Base-by-base conservation (phyloP, 2,888 invertebrate genomes). In the Euzetes globulus region DNA sequence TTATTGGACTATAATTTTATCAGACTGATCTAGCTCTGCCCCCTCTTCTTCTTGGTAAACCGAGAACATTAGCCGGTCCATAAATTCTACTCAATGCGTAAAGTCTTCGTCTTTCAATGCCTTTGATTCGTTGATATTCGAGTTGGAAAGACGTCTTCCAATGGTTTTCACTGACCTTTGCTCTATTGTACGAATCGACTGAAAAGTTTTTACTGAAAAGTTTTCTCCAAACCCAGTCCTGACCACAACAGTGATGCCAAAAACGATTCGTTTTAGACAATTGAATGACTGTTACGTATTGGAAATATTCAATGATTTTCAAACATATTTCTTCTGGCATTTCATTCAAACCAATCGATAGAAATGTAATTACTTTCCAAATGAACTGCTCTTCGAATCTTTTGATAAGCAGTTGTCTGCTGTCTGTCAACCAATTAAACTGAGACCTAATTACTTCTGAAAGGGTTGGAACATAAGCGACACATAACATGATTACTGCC, bases 281-380 rank as follows among this genome's bases (percentile, higher is more conserved):
- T 65, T 65, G 65, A n/a, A 65, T 65, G 37, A 65, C 37, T 65
- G 65, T 37, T 15, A 19, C 33, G 19, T 37, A 65, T 17, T 37
- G 65, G 37, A 65, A 19, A 65, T 65, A n/a, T 9, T 17, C 3
- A n/a, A 65, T n/a, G n/a, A 65, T 37, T 65, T 37, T 33, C 5
- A 17, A 3, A n/a, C 33, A 37, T 1, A 65, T 11, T 25, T 65
- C 65, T 65, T 65, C 37, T 4, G 65, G 65, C 65, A 65, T 17
- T 65, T 65, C 65, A 19, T 65, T 65, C 3, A 65, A 17, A 65
- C 17, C 9, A 7, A 65, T 17, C 7, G 65, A 29, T n/a, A 65
- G 19, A 1, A 65, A 2, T 19, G 2, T 11, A 1, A 37, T n/a
- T 19, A 65, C 13, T n/a, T 65, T n/a, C n/a, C 29, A 6, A 9